These are phyloP conservation scores for Dendrocopos noguchii DNA, from an alignment of 2,113 vertebrate genomes.

Conservation along the genomic window DNA sequence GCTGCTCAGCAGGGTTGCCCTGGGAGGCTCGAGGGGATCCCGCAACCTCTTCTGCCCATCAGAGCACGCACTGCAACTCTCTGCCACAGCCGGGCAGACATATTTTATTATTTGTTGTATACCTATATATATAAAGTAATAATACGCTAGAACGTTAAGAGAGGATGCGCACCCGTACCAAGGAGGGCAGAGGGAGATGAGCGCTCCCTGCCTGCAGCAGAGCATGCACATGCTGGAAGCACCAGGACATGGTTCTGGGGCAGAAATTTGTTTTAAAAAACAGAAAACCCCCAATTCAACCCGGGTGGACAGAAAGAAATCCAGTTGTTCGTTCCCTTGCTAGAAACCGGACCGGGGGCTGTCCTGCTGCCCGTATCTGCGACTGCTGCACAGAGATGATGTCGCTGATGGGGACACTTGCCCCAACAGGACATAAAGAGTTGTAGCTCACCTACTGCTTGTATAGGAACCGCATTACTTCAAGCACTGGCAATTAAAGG, in stretches of 20 bases:
- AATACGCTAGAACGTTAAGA: too few relatives aligned
- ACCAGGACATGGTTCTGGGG: fast-evolving
- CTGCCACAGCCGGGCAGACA: fast-evolving
- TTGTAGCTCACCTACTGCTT: neutral
- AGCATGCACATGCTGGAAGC: fast-evolving
- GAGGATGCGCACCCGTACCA: too few relatives aligned
- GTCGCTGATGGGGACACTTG: fast-evolving
- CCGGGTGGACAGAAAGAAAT: too few relatives aligned
- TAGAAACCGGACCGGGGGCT: fast-evolving
- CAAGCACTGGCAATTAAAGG: neutral
- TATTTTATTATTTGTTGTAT: too few relatives aligned
- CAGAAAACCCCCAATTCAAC: fast-evolving
- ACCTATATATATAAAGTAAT: too few relatives aligned
- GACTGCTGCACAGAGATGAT: fast-evolving
- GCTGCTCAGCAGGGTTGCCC: fast-evolving
- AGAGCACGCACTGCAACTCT: fast-evolving
- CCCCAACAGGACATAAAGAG: fast-evolving
- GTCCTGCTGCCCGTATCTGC: fast-evolving
- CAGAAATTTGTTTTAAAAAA: neutral
- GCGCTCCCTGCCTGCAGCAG: neutral
- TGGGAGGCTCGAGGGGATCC: fast-evolving
- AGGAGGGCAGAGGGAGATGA: fast-evolving
- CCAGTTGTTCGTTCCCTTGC: fast-evolving
- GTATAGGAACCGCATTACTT: neutral
- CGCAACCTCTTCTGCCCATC: neutral